These are phyloP conservation scores for Rhizoglyphus robini DNA, from an alignment of 1,140 invertebrate genomes.

Conservation along the genomic window DNA sequence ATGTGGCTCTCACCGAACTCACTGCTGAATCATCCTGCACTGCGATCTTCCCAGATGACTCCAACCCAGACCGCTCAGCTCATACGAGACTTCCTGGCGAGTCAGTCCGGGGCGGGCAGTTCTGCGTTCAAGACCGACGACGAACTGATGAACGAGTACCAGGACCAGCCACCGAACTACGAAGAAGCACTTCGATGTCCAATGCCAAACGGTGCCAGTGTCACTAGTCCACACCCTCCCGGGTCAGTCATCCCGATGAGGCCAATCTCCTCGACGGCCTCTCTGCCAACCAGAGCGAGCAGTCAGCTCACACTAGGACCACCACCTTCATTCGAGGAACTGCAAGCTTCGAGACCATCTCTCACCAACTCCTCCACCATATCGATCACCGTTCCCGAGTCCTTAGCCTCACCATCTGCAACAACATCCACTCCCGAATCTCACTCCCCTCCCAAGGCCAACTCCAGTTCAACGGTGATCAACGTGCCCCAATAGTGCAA, in stretches of 20 bases:
- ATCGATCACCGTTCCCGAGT: too few species aligned
- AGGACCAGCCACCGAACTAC: conserved; percentile 5
- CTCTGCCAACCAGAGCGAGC: neutral
- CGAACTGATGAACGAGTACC: neutral
- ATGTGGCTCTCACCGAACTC: conserved; percentile 1
- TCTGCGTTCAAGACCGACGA: neutral
- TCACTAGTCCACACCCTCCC: neutral
- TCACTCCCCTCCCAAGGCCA: too few species aligned
- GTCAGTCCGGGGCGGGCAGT: neutral
- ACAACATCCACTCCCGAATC: too few species aligned
- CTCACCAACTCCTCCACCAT: neutral
- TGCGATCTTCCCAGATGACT: neutral
- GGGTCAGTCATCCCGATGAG: too few species aligned
- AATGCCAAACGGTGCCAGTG: neutral
- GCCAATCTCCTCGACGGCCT: neutral
- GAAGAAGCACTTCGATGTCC: conserved; percentile 7
- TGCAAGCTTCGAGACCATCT: neutral
- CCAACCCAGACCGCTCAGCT: neutral
- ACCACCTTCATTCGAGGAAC: neutral
- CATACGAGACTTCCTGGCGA: neutral
- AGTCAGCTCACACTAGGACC: neutral
- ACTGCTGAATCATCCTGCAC: neutral
- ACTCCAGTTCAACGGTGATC: too few species aligned
- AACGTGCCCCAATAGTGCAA: too few species aligned
- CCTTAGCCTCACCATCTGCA: too few species aligned